Evolutionary conservation across 1,140 invertebrate genomes (phyloP).

Genomic region (Batillaria attramentaria): DNA sequence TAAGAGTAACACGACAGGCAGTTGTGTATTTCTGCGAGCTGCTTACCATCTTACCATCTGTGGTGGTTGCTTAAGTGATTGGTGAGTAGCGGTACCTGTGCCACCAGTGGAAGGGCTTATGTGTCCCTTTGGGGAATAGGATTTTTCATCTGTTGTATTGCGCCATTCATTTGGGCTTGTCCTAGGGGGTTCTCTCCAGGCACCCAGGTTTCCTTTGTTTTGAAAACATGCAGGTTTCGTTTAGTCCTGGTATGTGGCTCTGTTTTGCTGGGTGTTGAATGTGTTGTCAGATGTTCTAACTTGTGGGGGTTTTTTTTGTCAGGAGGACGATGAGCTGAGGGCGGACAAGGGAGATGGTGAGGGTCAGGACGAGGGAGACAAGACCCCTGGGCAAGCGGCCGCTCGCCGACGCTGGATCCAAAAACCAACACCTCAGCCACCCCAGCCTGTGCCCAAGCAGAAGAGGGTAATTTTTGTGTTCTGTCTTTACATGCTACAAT

Average conservation of each 20-base stretch:
- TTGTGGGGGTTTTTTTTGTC: not conserved
- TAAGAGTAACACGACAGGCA: conserved; percentile 21
- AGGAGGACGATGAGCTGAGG: conserved; percentile 5
- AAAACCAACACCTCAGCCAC: conserved; percentile 24
- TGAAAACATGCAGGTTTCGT: not conserved
- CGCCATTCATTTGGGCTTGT: too few species aligned
- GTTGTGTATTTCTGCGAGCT: not conserved
- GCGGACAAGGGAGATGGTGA: not conserved
- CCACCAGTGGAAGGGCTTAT: not conserved
- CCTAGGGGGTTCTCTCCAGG: too few species aligned
- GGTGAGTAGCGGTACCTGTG: not conserved
- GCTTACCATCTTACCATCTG: not conserved
- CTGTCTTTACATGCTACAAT: not conserved
- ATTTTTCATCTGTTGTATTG: too few species aligned
- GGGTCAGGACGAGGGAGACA: not conserved
- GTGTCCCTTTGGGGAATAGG: not conserved
- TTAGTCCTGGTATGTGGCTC: not conserved
- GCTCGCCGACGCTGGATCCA: conserved; percentile 18
- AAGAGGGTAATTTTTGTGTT: not conserved
- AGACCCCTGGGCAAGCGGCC: conserved; percentile 19
- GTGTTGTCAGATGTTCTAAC: not conserved
- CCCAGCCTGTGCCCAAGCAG: not conserved
- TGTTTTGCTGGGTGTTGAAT: too few species aligned
- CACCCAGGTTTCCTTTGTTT: too few species aligned
- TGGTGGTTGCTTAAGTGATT: not conserved